These are phyloP conservation scores for Scaptomyza montana DNA, from an alignment of 1,140 invertebrate genomes.

Conservation along the genomic window DNA sequence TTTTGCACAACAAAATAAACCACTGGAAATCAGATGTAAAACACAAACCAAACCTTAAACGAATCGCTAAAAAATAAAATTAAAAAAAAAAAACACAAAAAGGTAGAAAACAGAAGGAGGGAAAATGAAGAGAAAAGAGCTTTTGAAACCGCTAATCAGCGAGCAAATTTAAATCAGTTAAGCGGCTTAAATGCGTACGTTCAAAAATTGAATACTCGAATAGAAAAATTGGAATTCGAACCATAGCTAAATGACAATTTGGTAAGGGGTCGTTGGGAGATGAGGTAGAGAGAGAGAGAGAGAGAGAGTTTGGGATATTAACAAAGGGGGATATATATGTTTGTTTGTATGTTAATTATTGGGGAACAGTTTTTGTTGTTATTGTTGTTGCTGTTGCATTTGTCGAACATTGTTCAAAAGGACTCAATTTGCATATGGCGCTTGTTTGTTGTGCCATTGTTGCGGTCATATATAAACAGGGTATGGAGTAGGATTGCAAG, in stretches of 20 bases:
- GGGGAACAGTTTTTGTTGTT: not conserved
- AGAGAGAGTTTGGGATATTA: too few relatives aligned
- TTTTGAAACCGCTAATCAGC: slow-evolving; percentile 42
- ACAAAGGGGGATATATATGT: not conserved
- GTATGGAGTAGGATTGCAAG: not conserved
- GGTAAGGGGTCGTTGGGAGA: not conserved
- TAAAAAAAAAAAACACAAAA: not conserved
- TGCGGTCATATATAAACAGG: not conserved
- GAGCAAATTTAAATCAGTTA: slow-evolving; percentile 45
- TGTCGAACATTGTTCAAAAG: not conserved
- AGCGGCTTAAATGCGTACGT: slow-evolving; percentile 41
- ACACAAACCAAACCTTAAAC: not conserved
- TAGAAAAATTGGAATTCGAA: slow-evolving; percentile 12
- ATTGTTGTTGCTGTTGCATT: slow-evolving; percentile 2
- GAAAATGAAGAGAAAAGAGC: not conserved
- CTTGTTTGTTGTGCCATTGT: slow-evolving; percentile 1
- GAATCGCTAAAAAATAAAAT: not conserved
- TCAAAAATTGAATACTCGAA: slow-evolving; percentile 39
- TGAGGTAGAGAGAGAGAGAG: too few relatives aligned
- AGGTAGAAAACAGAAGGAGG: not conserved
- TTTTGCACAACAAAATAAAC: not conserved
- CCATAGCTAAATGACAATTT: not conserved
- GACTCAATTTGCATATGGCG: slow-evolving; percentile 21
- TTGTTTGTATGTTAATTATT: not conserved
- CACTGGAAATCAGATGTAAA: not conserved